Evolutionary conservation across 2,888 invertebrate species (phyloP), one percentile per base, ranked within the genome.

Genomic region (Lasius platythorax): DNA sequence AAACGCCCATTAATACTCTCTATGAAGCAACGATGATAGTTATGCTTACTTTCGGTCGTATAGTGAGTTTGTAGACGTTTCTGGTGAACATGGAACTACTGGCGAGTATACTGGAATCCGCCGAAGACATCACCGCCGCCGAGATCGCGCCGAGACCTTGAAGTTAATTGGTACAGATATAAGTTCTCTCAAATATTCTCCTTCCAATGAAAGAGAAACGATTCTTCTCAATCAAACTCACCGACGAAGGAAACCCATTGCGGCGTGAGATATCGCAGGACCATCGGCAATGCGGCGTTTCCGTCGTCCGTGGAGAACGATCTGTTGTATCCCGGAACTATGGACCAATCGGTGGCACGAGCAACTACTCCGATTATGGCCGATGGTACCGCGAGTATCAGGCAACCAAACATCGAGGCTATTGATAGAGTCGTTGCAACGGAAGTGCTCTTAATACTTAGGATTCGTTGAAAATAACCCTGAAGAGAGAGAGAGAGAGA

Each of bases 121-220:
- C 97, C 2, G 97, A 97, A 0, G 97, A 97, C 97, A 97, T 97
- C n/a, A 97, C 97, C 8, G 97, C 97, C 0, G 97, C 97, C 0
- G 97, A 97, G 56, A 97, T 96, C 6, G 97, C 97, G 18, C 97
- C 97, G 33, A 97, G 95, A 61, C 97, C 97, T 94, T 56, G 9
- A 43, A 12, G 4, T 66, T 8, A 58, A 63, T 61, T 33, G n/a
- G 8, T 23, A 40, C 6, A 61, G n/a, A 61, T 74, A 30, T 23
- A 23, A 75, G 4, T 58, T 11, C n/a, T n/a, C 18, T 73, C 3
- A 3, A 37, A 56, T 9, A 5, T 30, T 37, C 3, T 5, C 15
- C 1, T 72, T 40, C 3, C 6, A 5, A 64, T 6, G 2, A 3
- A 11, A n/a, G 15, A 9, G 1, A 30, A n/a, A 9, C 50, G 64